A percentile compares a stretch with the other conserved stretches of the same genome.
These are phyloP conservation scores for Zoanthus sociatus DNA, from an alignment of 92 coral and sea anemone genomes.

Conservation along the genomic window DNA sequence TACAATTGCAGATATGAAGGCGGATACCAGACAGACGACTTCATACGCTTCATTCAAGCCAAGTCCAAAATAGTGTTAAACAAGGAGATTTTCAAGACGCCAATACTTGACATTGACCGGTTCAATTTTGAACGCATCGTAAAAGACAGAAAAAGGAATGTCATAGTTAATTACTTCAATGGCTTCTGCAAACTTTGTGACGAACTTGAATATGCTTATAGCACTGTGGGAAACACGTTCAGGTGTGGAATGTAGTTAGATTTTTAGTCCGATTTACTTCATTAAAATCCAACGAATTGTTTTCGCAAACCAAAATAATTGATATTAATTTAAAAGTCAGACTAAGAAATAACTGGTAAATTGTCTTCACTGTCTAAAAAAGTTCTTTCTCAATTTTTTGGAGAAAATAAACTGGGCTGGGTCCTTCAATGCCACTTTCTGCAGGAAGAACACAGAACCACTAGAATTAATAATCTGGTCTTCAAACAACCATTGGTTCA, in stretches of 20 bases:
- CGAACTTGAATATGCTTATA: constrained; percentile 66
- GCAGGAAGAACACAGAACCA: too few species aligned
- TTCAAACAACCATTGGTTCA: too few species aligned
- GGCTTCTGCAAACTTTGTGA: constrained; percentile 88
- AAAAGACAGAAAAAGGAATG: constrained; percentile 82
- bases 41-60: constrained; percentile 78
- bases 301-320: too few species aligned
- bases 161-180: constrained; percentile 85
- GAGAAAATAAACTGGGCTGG: too few species aligned
- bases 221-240: constrained; percentile 41
- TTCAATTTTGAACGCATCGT: constrained; percentile 92
- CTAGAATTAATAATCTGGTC: too few species aligned
- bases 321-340: too few species aligned
- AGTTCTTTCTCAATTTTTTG: too few species aligned
- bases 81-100: constrained; percentile 76
- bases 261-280: too few species aligned
- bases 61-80: constrained; percentile 69
- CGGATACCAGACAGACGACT: constrained; percentile 71
- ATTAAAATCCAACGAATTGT: too few species aligned
- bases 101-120: constrained; percentile 81
- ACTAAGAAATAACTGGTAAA: too few species aligned
- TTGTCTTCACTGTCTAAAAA: too few species aligned
- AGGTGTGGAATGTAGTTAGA: neutral
- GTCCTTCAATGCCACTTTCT: too few species aligned
- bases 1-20: constrained; percentile 72